Evolutionary conservation across 1,140 invertebrate species (phyloP), one percentile per base, ranked within the genome.

Genomic region (Listronotus oregonensis): DNA sequence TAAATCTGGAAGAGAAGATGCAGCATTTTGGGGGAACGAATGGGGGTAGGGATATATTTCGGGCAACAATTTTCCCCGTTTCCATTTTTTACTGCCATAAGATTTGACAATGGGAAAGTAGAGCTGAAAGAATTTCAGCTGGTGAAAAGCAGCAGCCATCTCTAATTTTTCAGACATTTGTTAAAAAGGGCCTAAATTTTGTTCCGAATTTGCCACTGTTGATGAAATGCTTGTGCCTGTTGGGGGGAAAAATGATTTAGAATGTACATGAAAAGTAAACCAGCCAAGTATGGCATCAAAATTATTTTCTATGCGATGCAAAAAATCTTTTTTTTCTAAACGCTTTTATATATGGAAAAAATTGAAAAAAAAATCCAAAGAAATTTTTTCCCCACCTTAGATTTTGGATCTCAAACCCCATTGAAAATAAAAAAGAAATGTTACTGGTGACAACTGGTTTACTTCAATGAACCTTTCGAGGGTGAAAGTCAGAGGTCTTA

Each of bases 231-330:
- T 56, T 1, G 52, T 64, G 32, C 21, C 32, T 10, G 58, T 59
- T 47, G 3, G 56, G 39, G 49, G 47, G 1, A 65, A 40, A 42
- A 50, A 31, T 42, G 14, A 27, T 65, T 65, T 34, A 43, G 34
- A 21, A 52, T 59, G 55, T 65, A 65, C 15, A 65, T 65, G 15
- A 46, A 46, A 34, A 65, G 34, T n/a, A 65, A 65, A 52, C 55
- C 55, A 6, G 31, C 34, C 8, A 51, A 59, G 21, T 65, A 65
- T 51, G 54, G 55, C 6, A 34, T 64, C 7, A 64, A 64, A 39
- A 57, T 64, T 10, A 34, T 57, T 31, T 21, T 31, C 52, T 56
- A 9, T 37, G 27, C 10, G 54, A 64, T 57, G 37, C 50, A 14
- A 47, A 37, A 64, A 57, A 31, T 15, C 31, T 18, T 49, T 64